phyloP scores from a whole-genome alignment of 2,888 invertebrate species.

The Cylloceria caligata region DNA sequence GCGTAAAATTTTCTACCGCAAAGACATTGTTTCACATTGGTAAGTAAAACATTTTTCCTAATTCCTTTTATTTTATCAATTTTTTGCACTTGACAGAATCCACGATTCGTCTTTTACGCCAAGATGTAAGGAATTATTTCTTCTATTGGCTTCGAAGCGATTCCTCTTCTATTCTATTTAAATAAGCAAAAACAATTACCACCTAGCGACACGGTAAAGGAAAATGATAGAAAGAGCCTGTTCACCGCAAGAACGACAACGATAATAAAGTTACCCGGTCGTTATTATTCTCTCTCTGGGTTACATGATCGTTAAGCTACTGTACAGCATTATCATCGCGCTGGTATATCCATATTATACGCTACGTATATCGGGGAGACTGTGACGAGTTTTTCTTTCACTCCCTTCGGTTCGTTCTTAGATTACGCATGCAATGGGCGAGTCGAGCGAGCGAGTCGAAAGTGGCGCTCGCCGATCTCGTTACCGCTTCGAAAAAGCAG shows the following conservation, averaged over 20 bases:
- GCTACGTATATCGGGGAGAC: slow-evolving; percentile 4
- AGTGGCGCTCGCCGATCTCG: slow-evolving; percentile 52
- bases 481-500: slow-evolving; percentile 47
- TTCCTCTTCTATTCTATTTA: slow-evolving; percentile 39
- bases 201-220: slow-evolving; percentile 25
- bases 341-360: slow-evolving; percentile 29
- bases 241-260: slow-evolving; percentile 42
- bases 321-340: slow-evolving; percentile 19
- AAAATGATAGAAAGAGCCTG: slow-evolving; percentile 21
- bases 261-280: slow-evolving; percentile 61
- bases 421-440: slow-evolving; percentile 32
- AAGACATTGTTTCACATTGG: background rate
- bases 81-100: slow-evolving; percentile 18
- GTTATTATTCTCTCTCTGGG: slow-evolving; percentile 45
- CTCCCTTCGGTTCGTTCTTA: slow-evolving; percentile 21
- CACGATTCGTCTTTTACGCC: background rate
- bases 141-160: background rate
- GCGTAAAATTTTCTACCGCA: background rate
- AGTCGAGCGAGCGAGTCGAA: slow-evolving; percentile 44
- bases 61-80: background rate
- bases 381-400: slow-evolving; percentile 7
- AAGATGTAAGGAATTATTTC: slow-evolving; percentile 4
- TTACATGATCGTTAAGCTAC: slow-evolving; percentile 59
- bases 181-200: slow-evolving; percentile 34
- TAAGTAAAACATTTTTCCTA: background rate